These are phyloP conservation scores for Acanthococcus lagerstroemiae DNA, from an alignment of 2,888 invertebrate species.

Conservation along the genomic window DNA sequence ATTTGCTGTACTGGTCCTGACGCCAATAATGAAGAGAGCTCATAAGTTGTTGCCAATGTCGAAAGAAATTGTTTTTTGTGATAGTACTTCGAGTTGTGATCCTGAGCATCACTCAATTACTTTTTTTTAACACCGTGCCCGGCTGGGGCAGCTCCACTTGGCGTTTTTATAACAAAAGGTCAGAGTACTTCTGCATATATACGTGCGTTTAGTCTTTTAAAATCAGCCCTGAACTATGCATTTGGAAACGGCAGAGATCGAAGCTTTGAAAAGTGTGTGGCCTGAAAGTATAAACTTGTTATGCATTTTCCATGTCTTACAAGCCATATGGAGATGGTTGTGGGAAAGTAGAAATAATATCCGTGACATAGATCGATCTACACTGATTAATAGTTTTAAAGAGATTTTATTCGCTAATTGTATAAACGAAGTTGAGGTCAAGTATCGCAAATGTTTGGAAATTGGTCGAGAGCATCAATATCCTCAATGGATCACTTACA, in stretches of 20 bases:
- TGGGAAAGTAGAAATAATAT: not conserved
- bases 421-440: not conserved
- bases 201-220: not conserved
- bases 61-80: constrained; percentile 1
- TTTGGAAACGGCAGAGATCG: not conserved
- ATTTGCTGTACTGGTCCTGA: not conserved
- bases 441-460: not conserved
- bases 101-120: constrained; percentile 3
- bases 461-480: not conserved
- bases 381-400: not conserved
- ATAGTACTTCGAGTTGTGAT: constrained; percentile 10
- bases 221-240: not conserved
- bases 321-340: not conserved
- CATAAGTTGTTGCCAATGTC: not conserved
- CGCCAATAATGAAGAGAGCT: constrained; percentile 1
- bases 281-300: not conserved
- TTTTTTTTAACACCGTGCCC: constrained; percentile 2
- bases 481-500: not conserved
- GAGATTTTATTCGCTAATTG: not conserved
- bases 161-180: not conserved
- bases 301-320: not conserved
- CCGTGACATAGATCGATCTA: not conserved
- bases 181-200: not conserved
- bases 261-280: not conserved
- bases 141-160: constrained; percentile 8